Evolutionary conservation across 2,888 invertebrate species (phyloP), one percentile per base, ranked within the genome.

Genomic region (Taenaris catops): DNA sequence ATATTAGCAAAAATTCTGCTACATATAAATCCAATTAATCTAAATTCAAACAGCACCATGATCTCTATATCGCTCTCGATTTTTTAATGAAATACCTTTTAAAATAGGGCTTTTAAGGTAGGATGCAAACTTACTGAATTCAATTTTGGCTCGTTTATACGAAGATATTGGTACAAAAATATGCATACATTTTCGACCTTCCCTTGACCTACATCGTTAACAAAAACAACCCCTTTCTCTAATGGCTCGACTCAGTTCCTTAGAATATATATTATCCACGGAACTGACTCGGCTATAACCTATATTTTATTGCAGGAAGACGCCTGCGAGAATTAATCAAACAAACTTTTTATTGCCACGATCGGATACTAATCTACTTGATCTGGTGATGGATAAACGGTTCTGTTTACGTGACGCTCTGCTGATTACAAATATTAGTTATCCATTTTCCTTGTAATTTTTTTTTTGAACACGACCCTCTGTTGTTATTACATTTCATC

Each of bases 401-500:
- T 29, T 35, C 38, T 49, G 46, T 48, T 48, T 48, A 42, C 49
- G 37, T 38, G 32, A 40, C 34, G 35, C 39, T 38, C 29, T 21
- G 38, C 34, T 42, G 39, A 37, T 38, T 38, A 44, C 42, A 46
- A 44, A 49, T 47, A 46, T 40, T 31, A 36, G 21, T 25, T 28
- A 35, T 20, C 29, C 38, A 34, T 45, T 37, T 36, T 39, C 29
- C 36, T 39, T 43, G 9, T n/a, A n/a, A n/a, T 32, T 41, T 33
- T 48, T 45, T 45, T 43, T 41, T 38, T 38, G 35, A 37, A 41
- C 31, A 36, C 7, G 42, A 46, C 44, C 44, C 33, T 46, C 38
- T 46, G 41, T 31, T 31, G 9, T 38, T 27, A 35, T 38, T 34
- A 34, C 31, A 26, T 39, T 33, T 43, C 32, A 39, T 39, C 40